phyloP scores from a whole-genome alignment of 2,113 vertebrate species.

The Pelecanoides urinatrix region DNA sequence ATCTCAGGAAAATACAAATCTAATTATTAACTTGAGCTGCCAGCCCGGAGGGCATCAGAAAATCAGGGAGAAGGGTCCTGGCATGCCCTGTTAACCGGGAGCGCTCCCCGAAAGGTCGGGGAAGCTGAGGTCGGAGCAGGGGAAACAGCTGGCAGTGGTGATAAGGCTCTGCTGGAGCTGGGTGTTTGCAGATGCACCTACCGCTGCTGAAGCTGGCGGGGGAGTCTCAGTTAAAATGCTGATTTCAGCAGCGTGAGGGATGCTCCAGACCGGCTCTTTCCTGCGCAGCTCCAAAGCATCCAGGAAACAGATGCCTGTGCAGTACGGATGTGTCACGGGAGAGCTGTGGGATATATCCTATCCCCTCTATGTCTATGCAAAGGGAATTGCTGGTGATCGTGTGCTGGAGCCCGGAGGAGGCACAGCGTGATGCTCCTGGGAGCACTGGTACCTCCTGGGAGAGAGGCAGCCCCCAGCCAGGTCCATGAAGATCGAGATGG shows the following conservation, averaged over 20 bases:
- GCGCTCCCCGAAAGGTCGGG: background rate
- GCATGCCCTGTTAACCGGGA: background rate
- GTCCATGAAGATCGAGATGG: background rate
- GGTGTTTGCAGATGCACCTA: background rate
- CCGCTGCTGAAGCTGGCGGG: background rate
- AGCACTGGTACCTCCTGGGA: background rate
- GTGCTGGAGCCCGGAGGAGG: background rate
- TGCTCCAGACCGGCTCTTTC: background rate
- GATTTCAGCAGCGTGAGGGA: background rate
- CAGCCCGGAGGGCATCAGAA: background rate
- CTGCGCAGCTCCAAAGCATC: accelerated
- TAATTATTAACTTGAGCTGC: background rate
- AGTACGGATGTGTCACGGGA: background rate
- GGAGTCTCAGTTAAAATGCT: accelerated
- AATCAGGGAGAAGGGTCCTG: background rate
- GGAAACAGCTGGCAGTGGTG: background rate
- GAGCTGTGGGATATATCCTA: background rate
- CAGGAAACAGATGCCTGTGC: background rate
- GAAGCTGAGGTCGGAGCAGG: background rate
- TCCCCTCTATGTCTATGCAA: background rate
- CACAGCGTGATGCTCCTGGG: background rate
- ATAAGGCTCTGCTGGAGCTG: background rate
- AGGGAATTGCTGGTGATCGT: background rate
- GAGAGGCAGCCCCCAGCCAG: background rate
- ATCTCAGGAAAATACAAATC: slow-evolving; percentile 2